Conservation (phyloP, 35 echinoderm and acorn worm genomes). For the Heliocidaris erythrogramma region DNA sequence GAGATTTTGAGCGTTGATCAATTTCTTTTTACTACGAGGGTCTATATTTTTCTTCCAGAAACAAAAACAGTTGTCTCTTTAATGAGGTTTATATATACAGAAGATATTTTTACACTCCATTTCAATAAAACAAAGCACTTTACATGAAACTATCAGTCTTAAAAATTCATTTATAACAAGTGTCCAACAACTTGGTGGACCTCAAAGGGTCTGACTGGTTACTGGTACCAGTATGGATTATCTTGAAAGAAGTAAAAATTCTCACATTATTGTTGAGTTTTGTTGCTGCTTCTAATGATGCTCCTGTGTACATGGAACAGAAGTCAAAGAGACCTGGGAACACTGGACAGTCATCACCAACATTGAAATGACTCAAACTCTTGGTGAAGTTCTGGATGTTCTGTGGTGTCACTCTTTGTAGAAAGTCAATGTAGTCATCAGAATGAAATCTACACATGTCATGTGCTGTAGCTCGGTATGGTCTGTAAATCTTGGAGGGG, state of each 20-base stretch:
- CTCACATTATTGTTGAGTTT: conserved; percentile 99
- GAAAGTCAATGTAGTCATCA: conserved; percentile 98
- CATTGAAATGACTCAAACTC: conserved; percentile 95
- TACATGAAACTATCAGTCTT: too few species aligned
- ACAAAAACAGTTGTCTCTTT: too few species aligned
- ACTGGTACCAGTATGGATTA: too few species aligned
- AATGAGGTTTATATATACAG: too few species aligned
- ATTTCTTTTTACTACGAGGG: too few species aligned
- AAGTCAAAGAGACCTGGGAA: conserved; percentile 99
- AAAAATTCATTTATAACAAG: too few species aligned
- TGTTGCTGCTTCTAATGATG: conserved; percentile 92
- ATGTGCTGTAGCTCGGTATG: conserved; percentile 90
- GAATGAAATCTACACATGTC: conserved; percentile 99
- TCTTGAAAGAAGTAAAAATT: not conserved
- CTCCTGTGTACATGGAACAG: conserved; percentile 99
- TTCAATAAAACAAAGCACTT: too few species aligned
- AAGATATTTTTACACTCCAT: too few species aligned
- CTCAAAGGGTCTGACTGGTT: too few species aligned
- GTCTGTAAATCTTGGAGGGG: conserved; percentile 79
- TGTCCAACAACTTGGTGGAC: too few species aligned
- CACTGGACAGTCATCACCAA: conserved; percentile 97
- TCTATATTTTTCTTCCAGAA: too few species aligned
- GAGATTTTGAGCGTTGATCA: too few species aligned
- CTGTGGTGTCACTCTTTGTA: conserved; percentile 93
- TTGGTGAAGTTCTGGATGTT: conserved; percentile 98